Evolutionary conservation across 2,888 invertebrate species (phyloP).

Genomic region (Heteropelma amictum): DNA sequence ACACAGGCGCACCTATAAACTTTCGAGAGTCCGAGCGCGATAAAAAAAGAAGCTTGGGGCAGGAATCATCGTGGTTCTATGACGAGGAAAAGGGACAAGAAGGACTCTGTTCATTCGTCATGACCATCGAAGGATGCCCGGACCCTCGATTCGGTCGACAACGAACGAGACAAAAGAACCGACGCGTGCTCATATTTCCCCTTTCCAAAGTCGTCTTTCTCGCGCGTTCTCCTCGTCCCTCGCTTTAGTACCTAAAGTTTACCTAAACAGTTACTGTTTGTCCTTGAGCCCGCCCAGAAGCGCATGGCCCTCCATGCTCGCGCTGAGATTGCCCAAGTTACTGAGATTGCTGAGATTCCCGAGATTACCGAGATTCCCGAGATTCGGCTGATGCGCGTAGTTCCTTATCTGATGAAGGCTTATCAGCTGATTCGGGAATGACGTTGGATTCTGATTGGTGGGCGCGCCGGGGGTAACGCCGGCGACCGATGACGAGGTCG

Average conservation of each 20-base stretch:
- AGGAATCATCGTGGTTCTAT: conserved; percentile 3
- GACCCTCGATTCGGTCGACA: neutral
- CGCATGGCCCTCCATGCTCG: conserved; percentile 75
- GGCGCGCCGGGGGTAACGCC: conserved; percentile 70
- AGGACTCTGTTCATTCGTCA: conserved; percentile 3
- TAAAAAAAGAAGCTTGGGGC: neutral
- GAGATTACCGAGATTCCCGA: conserved; percentile 78
- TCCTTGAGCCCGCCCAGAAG: conserved; percentile 75
- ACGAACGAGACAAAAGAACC: neutral
- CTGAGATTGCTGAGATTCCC: conserved; percentile 74
- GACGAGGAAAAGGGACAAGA: neutral
- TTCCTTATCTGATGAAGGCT: conserved; percentile 97
- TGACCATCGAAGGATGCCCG: neutral
- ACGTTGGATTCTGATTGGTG: conserved; percentile 79
- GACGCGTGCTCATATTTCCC: no score
- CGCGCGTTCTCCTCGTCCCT: neutral
- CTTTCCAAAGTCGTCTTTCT: neutral
- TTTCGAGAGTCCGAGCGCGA: neutral
- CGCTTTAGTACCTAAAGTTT: conserved; percentile 39
- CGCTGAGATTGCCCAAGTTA: conserved; percentile 74
- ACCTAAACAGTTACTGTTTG: conserved; percentile 70
- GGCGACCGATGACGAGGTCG: conserved; percentile 76
- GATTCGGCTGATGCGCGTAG: conserved; percentile 94
- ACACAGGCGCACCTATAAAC: no score
- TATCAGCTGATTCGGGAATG: conserved; percentile 95